Base-by-base conservation (phyloP, 2,797 vertebrate species). In the Tolypeutes matacus region DNA sequence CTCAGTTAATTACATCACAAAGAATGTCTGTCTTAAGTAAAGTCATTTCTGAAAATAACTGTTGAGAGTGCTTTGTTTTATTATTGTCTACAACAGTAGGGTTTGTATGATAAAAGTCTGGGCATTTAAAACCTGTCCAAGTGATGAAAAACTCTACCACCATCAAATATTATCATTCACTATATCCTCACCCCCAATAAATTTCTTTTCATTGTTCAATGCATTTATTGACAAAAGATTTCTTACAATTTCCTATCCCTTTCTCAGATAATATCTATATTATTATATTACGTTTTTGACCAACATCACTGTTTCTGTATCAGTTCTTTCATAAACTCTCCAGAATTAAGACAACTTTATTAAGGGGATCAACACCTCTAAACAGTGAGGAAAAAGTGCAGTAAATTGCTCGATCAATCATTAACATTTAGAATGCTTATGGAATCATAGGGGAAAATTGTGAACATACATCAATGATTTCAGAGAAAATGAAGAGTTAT, bases 11-110 rank as follows among this genome's bases (percentile, higher is more conserved):
- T 76, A 12, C 8, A 25, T 49, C 23, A 36, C 10, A 73, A 92
- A 85, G 27, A 86, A 72, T 58, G 31, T 56, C 2, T 7, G 4
- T 11, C 51, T 94, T 65, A 42, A 58, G 53, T 31, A 39, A 31
- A 36, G 23, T 69, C n/a, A 86, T 29, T 62, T 78, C 34, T 29
- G 69, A 84, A 94, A 88, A 83, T 90, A 53, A 70, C 25, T 67
- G 13, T 20, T 81, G 51, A 51, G 20, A 8, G 6, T 1, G 53
- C 8, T 67, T 83, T 77, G 53, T 64, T 67, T 78, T 82, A 62
- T 58, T 67, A 21, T 92, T 69, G 4, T n/a, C 18, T 77, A 49
- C 9, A 78, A 62, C 31, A 76, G 10, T 49, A 78, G 21, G 0
- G 23, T 69, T 69, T 92, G 31, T 23, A 64, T 29, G 75, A 49